Evolutionary conservation across 2,113 vertebrate genomes (phyloP).

Genomic region (Xiphophorus hellerii): DNA sequence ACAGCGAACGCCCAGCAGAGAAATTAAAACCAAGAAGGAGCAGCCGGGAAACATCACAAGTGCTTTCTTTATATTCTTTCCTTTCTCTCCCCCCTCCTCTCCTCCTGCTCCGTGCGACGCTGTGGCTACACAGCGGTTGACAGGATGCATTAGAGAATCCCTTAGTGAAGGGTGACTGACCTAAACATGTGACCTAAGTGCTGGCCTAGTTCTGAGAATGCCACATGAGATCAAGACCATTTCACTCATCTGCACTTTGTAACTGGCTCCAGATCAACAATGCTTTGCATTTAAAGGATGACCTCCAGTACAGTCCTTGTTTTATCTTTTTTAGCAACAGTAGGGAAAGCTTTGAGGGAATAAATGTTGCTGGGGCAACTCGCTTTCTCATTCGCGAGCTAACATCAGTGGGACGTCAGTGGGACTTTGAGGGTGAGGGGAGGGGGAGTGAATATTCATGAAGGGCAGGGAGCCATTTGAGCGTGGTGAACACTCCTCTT

Average conservation of each 20-base stretch:
- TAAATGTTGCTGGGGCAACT: constrained; percentile 63
- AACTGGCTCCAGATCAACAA: constrained; percentile 14
- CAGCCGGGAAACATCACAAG: constrained; percentile 47
- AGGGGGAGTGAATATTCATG: constrained; percentile 78
- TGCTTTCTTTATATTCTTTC: constrained; percentile 14
- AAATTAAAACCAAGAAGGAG: constrained; percentile 40
- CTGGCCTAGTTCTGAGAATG: constrained; percentile 72
- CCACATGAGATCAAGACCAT: constrained; percentile 66
- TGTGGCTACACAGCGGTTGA: constrained; percentile 58
- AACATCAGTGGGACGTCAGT: constrained; percentile 74
- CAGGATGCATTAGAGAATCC: constrained; percentile 72
- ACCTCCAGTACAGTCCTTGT: constrained; percentile 21
- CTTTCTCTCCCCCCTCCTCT: too few relatives aligned
- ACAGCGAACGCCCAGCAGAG: constrained; percentile 36
- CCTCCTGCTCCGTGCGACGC: constrained; percentile 34
- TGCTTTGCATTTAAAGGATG: constrained; percentile 28
- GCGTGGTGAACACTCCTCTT: constrained; percentile 65
- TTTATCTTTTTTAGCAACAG: constrained; percentile 38
- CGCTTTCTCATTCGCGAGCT: constrained; percentile 74
- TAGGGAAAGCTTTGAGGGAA: constrained; percentile 54
- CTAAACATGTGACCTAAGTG: constrained; percentile 77
- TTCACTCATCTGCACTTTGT: constrained; percentile 48
- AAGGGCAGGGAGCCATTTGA: constrained; percentile 78
- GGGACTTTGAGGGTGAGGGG: constrained; percentile 34
- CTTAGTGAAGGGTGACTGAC: constrained; percentile 72